Evolutionary conservation across 2,797 vertebrate species (phyloP), one percentile per base, ranked within the genome.

Genomic region (Poecilia wingei): DNA sequence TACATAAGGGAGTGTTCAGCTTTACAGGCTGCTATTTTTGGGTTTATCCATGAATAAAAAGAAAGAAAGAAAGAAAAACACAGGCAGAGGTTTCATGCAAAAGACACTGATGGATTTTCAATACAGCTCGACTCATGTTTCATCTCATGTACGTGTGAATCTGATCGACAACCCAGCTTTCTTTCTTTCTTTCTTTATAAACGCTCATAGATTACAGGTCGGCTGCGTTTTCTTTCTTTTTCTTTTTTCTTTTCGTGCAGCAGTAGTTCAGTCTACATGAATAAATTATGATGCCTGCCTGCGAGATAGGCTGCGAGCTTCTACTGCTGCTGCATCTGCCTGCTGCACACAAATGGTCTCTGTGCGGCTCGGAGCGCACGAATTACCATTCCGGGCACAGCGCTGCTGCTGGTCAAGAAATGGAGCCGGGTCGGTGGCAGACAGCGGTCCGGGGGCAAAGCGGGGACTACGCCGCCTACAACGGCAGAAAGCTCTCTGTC

Each of bases 361-460:
- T 95, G 91, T 93, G 93, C 88, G 86, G 88, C 89, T 89, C 87
- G 31, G 80, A 88, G 91, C 91, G 86, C 91, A 59, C 91, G 81
- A 80, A 94, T 95, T 94, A 93, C 93, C 93, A 94, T 94, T 95
- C 93, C 83, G 90, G 83, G 91, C 94, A 93, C 93, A 94, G 85
- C 92, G 88, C 89, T 91, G 88, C 90, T 91, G 88, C 91, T 94
- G 92, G 88, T 93, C 94, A 92, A 45, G 92, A 93, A 90, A 93
- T 91, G 91, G 93, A 94, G 91, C 93, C 85, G 90, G 91, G 87
- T 92, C 90, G 86, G 91, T 85, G 91, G 89, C 51, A 89, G 93
- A 93, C 93, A 83, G 83, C 66, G 70, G 81, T 87, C 84, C 82
- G 84, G 74, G 79, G 53, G 84, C 85, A 85, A 77, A 36, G 59